These are phyloP conservation scores for Aldabrachelys gigantea DNA, from an alignment of 2,113 vertebrate genomes.

Conservation along the genomic window DNA sequence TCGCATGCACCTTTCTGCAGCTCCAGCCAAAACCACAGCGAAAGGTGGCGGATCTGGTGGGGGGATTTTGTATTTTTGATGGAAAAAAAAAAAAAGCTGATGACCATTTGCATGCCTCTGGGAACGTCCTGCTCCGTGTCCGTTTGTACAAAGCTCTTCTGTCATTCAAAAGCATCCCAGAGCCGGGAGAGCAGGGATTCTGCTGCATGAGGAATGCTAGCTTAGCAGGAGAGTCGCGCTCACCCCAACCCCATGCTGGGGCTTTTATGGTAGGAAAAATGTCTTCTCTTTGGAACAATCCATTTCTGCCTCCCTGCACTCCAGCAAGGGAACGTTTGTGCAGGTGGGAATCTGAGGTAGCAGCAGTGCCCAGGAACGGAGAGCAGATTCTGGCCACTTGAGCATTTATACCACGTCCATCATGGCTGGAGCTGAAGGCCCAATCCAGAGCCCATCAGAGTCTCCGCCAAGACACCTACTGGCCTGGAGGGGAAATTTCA, in stretches of 20 bases:
- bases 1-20: neutral
- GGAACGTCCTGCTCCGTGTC: constrained; percentile 59
- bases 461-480: neutral
- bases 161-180: constrained; percentile 27
- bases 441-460: neutral
- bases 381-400: neutral
- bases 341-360: neutral
- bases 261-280: constrained; percentile 1
- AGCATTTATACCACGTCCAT: neutral
- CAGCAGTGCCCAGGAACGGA: neutral
- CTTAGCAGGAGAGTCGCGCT: constrained; percentile 2
- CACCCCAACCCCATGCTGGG: neutral
- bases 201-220: constrained; percentile 53
- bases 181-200: constrained; percentile 31
- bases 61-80: constrained; percentile 78
- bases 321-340: neutral
- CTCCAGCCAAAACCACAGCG: neutral
- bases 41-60: constrained; percentile 12
- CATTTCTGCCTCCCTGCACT: neutral
- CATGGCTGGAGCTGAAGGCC: neutral
- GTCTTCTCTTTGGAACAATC: neutral
- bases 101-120: constrained; percentile 71
- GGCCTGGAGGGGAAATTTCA: neutral
- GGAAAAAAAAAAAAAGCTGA: constrained; percentile 28
- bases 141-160: constrained; percentile 41